Evolutionary conservation across 2,888 invertebrate genomes (phyloP).

Genomic region (Erynnis tages): DNA sequence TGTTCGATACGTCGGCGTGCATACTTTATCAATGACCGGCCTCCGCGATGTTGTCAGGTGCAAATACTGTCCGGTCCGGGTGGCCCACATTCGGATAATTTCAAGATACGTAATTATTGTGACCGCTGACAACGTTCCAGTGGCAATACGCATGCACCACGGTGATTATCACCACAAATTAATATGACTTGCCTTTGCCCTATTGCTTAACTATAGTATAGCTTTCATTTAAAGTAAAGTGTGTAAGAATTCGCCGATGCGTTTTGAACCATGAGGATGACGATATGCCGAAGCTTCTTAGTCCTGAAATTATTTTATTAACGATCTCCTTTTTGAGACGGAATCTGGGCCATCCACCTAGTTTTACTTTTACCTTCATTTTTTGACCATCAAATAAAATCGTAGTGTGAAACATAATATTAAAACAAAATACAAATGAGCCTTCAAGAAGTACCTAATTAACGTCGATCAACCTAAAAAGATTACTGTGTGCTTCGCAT

Average conservation of each 20-base stretch:
- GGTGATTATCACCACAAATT: too few relatives aligned
- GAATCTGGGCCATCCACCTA: too few relatives aligned
- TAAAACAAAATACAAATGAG: not conserved
- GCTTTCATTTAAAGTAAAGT: too few relatives aligned
- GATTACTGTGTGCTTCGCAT: constrained; percentile 7
- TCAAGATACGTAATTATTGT: constrained; percentile 2
- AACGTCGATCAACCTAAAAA: constrained; percentile 1
- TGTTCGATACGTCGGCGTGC: constrained; percentile 19
- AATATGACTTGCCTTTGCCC: too few relatives aligned
- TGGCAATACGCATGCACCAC: not conserved
- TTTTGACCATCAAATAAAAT: too few relatives aligned
- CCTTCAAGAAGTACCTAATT: not conserved
- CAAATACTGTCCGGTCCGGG: constrained; percentile 8
- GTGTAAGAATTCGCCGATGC: too few relatives aligned
- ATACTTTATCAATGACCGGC: constrained; percentile 36
- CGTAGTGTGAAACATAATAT: not conserved
- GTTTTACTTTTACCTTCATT: too few relatives aligned
- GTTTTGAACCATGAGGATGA: too few relatives aligned
- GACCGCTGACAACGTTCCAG: not conserved
- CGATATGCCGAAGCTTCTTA: too few relatives aligned
- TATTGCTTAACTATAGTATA: too few relatives aligned
- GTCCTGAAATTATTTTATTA: too few relatives aligned
- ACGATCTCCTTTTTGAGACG: too few relatives aligned
- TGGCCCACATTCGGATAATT: constrained; percentile 8
- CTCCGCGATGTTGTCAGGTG: constrained; percentile 14